phyloP scores from a whole-genome alignment of 1,140 invertebrate genomes.

The Leptinotarsa texana region DNA sequence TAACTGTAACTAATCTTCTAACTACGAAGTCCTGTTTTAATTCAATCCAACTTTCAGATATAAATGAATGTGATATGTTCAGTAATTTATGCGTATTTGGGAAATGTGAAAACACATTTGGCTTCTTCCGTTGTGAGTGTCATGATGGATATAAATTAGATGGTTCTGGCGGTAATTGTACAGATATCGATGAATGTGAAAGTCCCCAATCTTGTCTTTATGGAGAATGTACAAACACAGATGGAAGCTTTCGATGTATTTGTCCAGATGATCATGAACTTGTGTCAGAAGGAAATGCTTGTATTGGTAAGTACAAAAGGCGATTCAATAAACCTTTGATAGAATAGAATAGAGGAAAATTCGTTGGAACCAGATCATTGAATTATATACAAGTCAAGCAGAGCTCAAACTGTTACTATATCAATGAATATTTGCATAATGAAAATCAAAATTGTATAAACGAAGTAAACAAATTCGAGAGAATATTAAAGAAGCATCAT shows the following conservation, averaged over 20 bases:
- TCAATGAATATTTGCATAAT: no score
- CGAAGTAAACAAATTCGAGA: no score
- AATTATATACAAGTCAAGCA: no score
- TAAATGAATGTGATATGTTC: conserved; percentile 80
- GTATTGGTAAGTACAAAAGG: conserved; percentile 65
- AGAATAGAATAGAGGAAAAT: no score
- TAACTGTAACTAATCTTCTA: neutral
- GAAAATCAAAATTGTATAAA: no score
- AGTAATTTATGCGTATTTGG: conserved; percentile 85
- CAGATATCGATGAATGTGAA: conserved; percentile 82
- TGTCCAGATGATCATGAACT: conserved; percentile 73
- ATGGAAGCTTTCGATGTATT: conserved; percentile 78
- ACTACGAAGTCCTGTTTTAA: neutral
- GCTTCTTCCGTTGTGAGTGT: conserved; percentile 86
- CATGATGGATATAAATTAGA: conserved; percentile 83
- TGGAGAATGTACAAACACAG: conserved; percentile 79
- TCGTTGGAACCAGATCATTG: no score
- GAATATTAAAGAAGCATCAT: no score
- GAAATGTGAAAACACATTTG: conserved; percentile 84
- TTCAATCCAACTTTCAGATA: conserved; percentile 57
- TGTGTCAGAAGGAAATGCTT: conserved; percentile 74
- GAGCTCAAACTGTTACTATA: no score
- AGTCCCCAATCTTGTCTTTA: conserved; percentile 69
- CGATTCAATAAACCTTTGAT: neutral
- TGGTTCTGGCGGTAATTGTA: conserved; percentile 66